Conservation (phyloP, 1,140 invertebrate genomes). For the Euborellia annulipes region DNA sequence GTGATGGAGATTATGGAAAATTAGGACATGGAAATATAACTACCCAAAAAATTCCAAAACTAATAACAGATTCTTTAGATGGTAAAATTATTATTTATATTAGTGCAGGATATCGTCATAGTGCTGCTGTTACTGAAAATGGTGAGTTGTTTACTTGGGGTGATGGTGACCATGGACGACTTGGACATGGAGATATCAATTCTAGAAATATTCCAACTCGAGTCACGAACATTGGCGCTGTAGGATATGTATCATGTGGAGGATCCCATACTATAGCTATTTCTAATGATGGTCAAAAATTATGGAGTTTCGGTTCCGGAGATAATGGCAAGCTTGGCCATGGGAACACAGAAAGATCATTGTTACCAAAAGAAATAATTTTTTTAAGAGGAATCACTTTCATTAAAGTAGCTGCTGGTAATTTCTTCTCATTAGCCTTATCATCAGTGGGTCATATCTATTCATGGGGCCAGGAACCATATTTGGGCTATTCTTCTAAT, state of each 20-base stretch:
- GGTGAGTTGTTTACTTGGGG: slow-evolving; percentile 42
- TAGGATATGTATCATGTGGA: slow-evolving; percentile 45
- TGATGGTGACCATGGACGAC: slow-evolving; percentile 43
- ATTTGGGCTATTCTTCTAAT: slow-evolving; percentile 37
- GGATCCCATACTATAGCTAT: slow-evolving; percentile 45
- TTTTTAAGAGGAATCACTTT: slow-evolving; percentile 41
- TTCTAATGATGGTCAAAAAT: slow-evolving; percentile 40
- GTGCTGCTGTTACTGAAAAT: slow-evolving; percentile 37
- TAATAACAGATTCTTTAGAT: slow-evolving; percentile 30
- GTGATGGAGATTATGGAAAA: slow-evolving; percentile 40
- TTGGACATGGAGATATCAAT: slow-evolving; percentile 39
- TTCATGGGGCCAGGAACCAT: slow-evolving; percentile 44
- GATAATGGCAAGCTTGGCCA: slow-evolving; percentile 46
- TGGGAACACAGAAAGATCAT: slow-evolving; percentile 36
- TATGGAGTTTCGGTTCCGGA: slow-evolving; percentile 47
- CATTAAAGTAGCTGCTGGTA: slow-evolving; percentile 39
- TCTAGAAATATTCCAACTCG: slow-evolving; percentile 37
- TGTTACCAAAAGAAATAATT: slow-evolving; percentile 43
- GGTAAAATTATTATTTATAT: slow-evolving; percentile 34
- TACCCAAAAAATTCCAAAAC: slow-evolving; percentile 39
- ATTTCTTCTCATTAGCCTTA: slow-evolving; percentile 42
- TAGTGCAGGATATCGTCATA: slow-evolving; percentile 46
- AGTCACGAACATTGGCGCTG: slow-evolving; percentile 36
- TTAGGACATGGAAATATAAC: slow-evolving; percentile 35
- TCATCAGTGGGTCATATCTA: slow-evolving; percentile 40